Percentiles rank a stretch among this genome's conserved stretches.
These are phyloP conservation scores for Drosophila tripunctata DNA, from an alignment of 2,888 invertebrate species.

Conservation along the genomic window DNA sequence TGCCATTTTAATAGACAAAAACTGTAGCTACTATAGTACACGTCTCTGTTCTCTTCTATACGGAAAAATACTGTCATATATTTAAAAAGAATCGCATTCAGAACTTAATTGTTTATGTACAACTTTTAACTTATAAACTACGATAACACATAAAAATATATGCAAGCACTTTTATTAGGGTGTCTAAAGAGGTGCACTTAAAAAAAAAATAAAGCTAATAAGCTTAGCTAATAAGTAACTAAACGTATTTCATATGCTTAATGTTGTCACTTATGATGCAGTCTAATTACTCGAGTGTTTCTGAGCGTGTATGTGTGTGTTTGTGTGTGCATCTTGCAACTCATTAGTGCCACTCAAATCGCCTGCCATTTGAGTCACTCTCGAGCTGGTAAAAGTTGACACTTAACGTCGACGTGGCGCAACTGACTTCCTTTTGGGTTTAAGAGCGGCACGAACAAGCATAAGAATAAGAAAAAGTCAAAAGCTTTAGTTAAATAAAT, in stretches of 20 bases:
- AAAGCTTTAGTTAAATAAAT: conserved; percentile 14
- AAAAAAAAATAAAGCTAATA: background rate
- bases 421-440: conserved; percentile 1
- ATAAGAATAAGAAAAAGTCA: conserved; percentile 1
- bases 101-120: too few species aligned
- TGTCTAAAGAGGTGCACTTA: too few species aligned
- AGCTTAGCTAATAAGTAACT: conserved; percentile 11
- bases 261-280: conserved; percentile 16
- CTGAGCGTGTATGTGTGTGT: background rate
- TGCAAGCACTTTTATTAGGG: too few species aligned
- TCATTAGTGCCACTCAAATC: conserved; percentile 50
- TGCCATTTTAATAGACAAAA: too few species aligned
- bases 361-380: conserved; percentile 32
- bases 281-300: conserved; percentile 18
- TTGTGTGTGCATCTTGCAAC: conserved; percentile 31
- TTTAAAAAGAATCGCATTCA: too few species aligned
- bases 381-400: conserved; percentile 38
- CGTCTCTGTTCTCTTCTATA: too few species aligned
- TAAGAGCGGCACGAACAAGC: too few species aligned
- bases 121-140: too few species aligned
- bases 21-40: too few species aligned
- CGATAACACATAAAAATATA: too few species aligned
- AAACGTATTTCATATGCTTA: conserved; percentile 7
- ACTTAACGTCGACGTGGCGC: conserved; percentile 33
- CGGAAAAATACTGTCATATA: too few species aligned